These are phyloP conservation scores for Rhagonycha fulva DNA, from an alignment of 2,888 invertebrate species.

Conservation along the genomic window DNA sequence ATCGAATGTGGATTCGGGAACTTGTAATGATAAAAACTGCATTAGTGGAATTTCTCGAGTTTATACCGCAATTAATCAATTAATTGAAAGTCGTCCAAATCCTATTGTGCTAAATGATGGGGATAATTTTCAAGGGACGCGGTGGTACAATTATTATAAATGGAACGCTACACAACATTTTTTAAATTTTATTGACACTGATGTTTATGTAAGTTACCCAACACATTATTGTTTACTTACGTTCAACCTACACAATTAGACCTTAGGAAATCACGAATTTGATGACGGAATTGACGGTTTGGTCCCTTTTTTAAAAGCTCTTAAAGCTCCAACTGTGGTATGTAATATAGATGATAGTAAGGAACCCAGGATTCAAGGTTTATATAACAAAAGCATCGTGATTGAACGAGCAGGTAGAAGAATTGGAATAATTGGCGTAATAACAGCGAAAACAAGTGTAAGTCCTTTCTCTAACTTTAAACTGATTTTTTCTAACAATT, in stretches of 20 bases:
- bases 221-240: too few species aligned
- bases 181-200: constrained; percentile 74
- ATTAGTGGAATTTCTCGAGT: constrained; percentile 73
- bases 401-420: constrained; percentile 64
- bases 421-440: constrained; percentile 81
- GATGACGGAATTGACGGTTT: constrained; percentile 75
- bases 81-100: constrained; percentile 58
- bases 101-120: constrained; percentile 76
- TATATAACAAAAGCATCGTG: constrained; percentile 67
- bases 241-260: constrained; percentile 55
- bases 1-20: constrained; percentile 60
- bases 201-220: constrained; percentile 66
- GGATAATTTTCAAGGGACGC: constrained; percentile 57
- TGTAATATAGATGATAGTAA: constrained; percentile 74
- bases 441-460: constrained; percentile 69
- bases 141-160: constrained; percentile 78
- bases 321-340: constrained; percentile 71
- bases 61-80: constrained; percentile 59
- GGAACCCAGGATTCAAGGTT: constrained; percentile 68
- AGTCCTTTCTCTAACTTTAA: constrained; percentile 30
- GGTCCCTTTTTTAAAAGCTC: constrained; percentile 68
- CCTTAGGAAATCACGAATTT: constrained; percentile 87
- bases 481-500: too few species aligned
- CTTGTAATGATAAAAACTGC: constrained; percentile 62
- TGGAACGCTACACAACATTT: constrained; percentile 77